These are phyloP conservation scores for Ailuropoda melanoleuca DNA, from an alignment of 2,113 vertebrate genomes.

Conservation along the genomic window DNA sequence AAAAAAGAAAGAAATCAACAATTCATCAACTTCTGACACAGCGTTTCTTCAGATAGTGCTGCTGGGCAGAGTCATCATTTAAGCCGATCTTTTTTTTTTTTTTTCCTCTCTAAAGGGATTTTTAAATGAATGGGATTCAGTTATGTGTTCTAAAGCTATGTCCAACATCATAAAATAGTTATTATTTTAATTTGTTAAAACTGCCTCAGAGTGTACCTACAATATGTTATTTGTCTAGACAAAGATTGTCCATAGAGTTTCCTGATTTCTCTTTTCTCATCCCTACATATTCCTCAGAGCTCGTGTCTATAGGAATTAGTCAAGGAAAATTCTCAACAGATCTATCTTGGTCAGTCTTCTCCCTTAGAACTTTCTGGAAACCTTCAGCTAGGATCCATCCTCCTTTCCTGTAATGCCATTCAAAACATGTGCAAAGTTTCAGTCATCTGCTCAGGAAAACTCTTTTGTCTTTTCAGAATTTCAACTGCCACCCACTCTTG, in stretches of 20 bases:
- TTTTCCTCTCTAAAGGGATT: background rate
- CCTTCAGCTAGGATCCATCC: conserved; percentile 64
- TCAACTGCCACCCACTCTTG: conserved; percentile 51
- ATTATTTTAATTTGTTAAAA: conserved; percentile 65
- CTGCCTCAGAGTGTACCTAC: conserved; percentile 51
- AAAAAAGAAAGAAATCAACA: conserved; percentile 67
- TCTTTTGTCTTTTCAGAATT: conserved; percentile 37
- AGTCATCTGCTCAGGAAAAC: conserved; percentile 72
- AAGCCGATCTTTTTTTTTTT: conserved; percentile 20
- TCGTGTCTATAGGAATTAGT: conserved; percentile 70
- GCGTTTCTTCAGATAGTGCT: conserved; percentile 10
- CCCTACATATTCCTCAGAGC: conserved; percentile 62
- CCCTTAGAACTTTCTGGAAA: conserved; percentile 72
- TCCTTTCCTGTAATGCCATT: conserved; percentile 70
- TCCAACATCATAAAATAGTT: conserved; percentile 66
- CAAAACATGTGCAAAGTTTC: conserved; percentile 70
- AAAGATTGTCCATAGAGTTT: conserved; percentile 26
- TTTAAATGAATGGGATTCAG: conserved; percentile 64
- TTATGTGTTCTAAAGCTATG: conserved; percentile 51
- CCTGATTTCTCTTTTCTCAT: conserved; percentile 48
- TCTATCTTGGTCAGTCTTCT: conserved; percentile 55
- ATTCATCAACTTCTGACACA: conserved; percentile 68
- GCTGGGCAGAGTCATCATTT: background rate
- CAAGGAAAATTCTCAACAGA: conserved; percentile 71
- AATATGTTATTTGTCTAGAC: conserved; percentile 46